Evolutionary conservation across 2,888 invertebrate genomes (phyloP).

Genomic region (Tetranychus truncatus): DNA sequence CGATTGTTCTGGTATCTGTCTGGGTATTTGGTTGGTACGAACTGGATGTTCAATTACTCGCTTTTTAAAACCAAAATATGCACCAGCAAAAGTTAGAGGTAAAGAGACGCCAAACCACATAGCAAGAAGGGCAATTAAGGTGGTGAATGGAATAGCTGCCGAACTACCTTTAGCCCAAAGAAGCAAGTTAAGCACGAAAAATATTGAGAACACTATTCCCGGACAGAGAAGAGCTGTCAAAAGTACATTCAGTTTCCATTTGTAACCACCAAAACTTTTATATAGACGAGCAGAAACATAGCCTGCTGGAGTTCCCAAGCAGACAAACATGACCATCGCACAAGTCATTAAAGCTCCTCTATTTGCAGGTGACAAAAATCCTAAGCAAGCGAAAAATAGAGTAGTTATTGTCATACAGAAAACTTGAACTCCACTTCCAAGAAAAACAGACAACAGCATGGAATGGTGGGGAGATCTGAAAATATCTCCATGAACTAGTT

Average conservation of each 20-base stretch:
- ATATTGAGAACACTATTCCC: conserved; percentile 84
- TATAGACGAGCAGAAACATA: conserved; percentile 91
- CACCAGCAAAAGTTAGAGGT: conserved; percentile 89
- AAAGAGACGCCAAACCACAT: conserved; percentile 98
- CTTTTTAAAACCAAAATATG: conserved; percentile 95
- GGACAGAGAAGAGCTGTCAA: conserved; percentile 90
- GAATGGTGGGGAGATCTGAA: conserved; percentile 58
- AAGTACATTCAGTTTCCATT: conserved; percentile 95
- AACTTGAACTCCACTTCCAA: conserved; percentile 92
- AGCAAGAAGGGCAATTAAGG: conserved; percentile 73
- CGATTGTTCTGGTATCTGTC: conserved; percentile 96
- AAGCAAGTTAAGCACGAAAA: conserved; percentile 89
- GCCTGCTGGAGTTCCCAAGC: conserved; percentile 87
- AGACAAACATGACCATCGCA: conserved; percentile 79
- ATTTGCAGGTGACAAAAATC: conserved; percentile 94
- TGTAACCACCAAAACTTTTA: conserved; percentile 89
- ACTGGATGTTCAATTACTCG: conserved; percentile 91
- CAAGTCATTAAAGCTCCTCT: conserved; percentile 97
- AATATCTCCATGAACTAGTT: conserved; percentile 46
- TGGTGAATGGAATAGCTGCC: conserved; percentile 90
- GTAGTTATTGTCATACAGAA: conserved; percentile 90
- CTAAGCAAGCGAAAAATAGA: conserved; percentile 88
- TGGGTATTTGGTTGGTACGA: conserved; percentile 92
- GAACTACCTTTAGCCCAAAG: conserved; percentile 90
- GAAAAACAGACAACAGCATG: conserved; percentile 80